Base-by-base conservation (phyloP, 2,888 invertebrate genomes). In the Toxonevra muliebris region DNA sequence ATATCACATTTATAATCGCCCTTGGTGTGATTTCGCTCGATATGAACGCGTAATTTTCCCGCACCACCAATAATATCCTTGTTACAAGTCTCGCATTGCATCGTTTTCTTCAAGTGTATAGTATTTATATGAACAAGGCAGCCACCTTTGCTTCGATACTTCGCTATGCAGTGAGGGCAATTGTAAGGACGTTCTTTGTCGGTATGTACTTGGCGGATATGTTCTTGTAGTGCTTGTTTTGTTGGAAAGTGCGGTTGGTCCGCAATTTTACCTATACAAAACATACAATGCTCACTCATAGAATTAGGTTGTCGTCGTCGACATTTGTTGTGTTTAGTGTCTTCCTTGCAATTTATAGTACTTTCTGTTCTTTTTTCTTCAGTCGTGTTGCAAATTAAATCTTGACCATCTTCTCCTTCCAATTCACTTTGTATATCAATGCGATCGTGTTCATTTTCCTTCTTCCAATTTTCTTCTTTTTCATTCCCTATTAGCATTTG, bases 1-100 rank as follows among this genome's bases (percentile, higher is more conserved):
- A 58, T 52, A 15, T 65, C 65, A 65, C 65, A 65, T 13, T 40
- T 65, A 17, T 65, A 65, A 41, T 65, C 58, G 15, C 65, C 65
- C 17, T 53, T 57, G 12, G 65, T 65, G 43, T 65, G 65, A 65
- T 59, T 59, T 9, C 65, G 65, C 41, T 59, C 58, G 12, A 65
- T 59, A 48, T 65, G 65, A 54, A 63, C 55, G 19, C 63, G 63
- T 55, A 63, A 55, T n/a, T 63, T 54, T 8, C 63, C 63, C 12
- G 63, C n/a, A 43, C 63, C 63, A 13, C 63, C 63, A 7, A 30
- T 48, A 55, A 63, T 55, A 43, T 40, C 30, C 48, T 63, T 63
- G 42, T 42, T 53, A 15, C 63, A 63, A 30, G 54, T 40, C 12
- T 63, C 17, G 11, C 63, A 63, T n/a, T 54, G 54, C 11, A 55